Evolutionary conservation across 2,113 vertebrate genomes (phyloP).

Genomic region (Lucifuga dentata): DNA sequence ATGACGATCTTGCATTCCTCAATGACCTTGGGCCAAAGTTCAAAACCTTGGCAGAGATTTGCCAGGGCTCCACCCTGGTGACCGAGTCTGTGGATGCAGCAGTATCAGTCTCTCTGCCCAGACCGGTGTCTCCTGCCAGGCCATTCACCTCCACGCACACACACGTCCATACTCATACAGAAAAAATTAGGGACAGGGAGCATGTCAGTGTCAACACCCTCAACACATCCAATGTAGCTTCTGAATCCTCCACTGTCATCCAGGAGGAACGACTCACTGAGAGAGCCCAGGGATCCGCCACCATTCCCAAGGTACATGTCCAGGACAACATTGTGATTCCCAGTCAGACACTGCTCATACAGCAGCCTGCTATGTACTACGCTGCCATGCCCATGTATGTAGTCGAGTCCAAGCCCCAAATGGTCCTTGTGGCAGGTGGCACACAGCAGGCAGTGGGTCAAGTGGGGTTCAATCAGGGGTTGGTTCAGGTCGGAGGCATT

Average conservation of each 20-base stretch:
- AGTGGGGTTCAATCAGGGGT: constrained; percentile 83
- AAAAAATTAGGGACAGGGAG: constrained; percentile 62
- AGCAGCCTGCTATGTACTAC: constrained; percentile 80
- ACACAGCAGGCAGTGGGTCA: constrained; percentile 64
- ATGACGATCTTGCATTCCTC: constrained; percentile 88
- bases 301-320: constrained; percentile 42
- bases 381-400: constrained; percentile 78
- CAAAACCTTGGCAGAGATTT: constrained; percentile 92
- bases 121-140: constrained; percentile 34
- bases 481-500: constrained; percentile 81
- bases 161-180: constrained; percentile 60
- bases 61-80: constrained; percentile 81
- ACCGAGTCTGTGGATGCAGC: constrained; percentile 7
- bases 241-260: constrained; percentile 51
- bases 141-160: constrained; percentile 56
- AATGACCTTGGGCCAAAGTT: constrained; percentile 92
- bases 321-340: constrained; percentile 69
- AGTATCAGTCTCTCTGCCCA: constrained; percentile 6
- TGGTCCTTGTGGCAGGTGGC: constrained; percentile 69
- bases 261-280: constrained; percentile 48
- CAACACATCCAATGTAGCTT: constrained; percentile 53
- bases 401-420: constrained; percentile 73
- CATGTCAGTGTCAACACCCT: constrained; percentile 34
- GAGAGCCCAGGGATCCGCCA: constrained; percentile 23
- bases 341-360: constrained; percentile 75